Evolutionary conservation across 92 coral and sea anemone species (phyloP), one percentile per base, ranked within the genome.

Genomic region (Blastomussa wellsi): DNA sequence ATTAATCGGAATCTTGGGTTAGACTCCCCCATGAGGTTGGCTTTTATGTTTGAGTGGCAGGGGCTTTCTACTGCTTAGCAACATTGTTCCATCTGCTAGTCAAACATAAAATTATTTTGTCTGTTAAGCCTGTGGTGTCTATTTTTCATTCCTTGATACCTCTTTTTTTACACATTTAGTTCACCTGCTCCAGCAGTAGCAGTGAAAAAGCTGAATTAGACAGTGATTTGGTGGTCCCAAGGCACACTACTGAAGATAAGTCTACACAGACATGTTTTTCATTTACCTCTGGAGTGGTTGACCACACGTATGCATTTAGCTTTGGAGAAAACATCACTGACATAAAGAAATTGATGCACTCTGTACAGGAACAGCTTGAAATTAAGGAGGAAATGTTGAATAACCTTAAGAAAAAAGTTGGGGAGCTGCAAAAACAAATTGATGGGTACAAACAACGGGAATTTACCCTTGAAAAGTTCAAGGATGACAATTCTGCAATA

Each of bases 261-360:
- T 81, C 83, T 53, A 88, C 90, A 66, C 90, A 88, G 86, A 88
- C 87, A 80, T 83, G 80, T 32, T 86, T 86, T 36, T 31, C 74
- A 28, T 70, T 80, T 72, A 80, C 74, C 78, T 88, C 83, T 81
- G 87, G 42, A 74, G 78, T 62, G 82, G 86, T n/a, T 57, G 88
- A 83, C 80, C 88, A 88, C 77, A 72, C 85, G 19, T 83, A 88
- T 71, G 80, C 91, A 24, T 88, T 88, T 88, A 88, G 88, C 80
- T 83, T 84, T 78, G 75, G 65, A 60, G 53, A 48, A 12, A 76
- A 74, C 35, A 70, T 76, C 74, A 52, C 5, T 69, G 85, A 77
- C 67, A 82, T 74, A 71, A 65, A 82, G 10, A 57, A 88, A 79
- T 83, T 32, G 48, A 77, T 11, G 68, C 77, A 88, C 76, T 76